These are phyloP conservation scores for Riparia riparia DNA, from an alignment of 2,113 vertebrate species.

Conservation along the genomic window DNA sequence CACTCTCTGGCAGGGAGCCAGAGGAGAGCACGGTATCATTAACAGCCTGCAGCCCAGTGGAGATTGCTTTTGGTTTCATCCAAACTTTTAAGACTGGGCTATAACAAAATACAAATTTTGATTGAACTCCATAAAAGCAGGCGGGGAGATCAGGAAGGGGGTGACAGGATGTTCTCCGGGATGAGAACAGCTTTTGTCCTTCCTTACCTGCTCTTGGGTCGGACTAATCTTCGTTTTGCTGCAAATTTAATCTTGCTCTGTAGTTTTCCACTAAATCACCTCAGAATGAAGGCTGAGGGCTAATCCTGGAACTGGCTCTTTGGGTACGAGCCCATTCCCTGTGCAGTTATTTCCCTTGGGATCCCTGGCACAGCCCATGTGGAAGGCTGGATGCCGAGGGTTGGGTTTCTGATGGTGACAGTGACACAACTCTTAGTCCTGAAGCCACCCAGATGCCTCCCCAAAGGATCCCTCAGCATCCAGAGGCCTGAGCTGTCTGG, in stretches of 20 bases:
- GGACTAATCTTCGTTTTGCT: not conserved
- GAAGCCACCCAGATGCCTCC: not conserved
- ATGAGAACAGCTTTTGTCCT: not conserved
- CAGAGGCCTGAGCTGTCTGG: not conserved
- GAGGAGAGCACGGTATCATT: slow-evolving; percentile 75
- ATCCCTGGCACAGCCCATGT: fast-evolving
- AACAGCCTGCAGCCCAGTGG: slow-evolving; percentile 55
- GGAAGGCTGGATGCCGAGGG: not conserved
- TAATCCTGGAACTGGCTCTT: not conserved
- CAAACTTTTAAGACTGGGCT: slow-evolving; percentile 14
- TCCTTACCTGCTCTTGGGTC: not conserved
- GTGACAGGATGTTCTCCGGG: not conserved
- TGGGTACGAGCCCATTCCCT: not conserved
- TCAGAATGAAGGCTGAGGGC: not conserved
- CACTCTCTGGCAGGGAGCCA: slow-evolving; percentile 73
- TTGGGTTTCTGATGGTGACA: not conserved
- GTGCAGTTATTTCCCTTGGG: not conserved
- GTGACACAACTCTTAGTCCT: not conserved
- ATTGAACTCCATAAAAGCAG: slow-evolving; percentile 12
- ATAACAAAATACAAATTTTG: slow-evolving; percentile 1
- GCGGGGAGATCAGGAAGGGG: not conserved
- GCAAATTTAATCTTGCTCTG: not conserved
- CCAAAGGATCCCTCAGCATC: not conserved
- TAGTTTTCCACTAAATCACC: not conserved
- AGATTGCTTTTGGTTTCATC: slow-evolving; percentile 66